Evolutionary conservation across 2,797 vertebrate species (phyloP), one percentile per base, ranked within the genome.

Genomic region (Melanotaenia boesemani): DNA sequence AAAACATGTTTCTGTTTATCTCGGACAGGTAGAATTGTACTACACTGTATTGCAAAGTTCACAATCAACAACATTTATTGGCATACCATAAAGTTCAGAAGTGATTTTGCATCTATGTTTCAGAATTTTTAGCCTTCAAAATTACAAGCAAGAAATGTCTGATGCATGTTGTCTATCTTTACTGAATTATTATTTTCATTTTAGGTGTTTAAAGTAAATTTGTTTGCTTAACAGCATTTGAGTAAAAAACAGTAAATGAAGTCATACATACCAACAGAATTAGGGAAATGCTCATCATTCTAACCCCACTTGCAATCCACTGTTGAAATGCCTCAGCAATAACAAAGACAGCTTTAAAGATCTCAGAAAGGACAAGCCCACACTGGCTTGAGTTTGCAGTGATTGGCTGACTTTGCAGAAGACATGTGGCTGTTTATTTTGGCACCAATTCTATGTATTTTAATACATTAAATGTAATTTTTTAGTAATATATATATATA

Each of bases 201-300:
- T 13, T 39, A 2, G 5, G 37, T 12, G 37, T 39, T 39, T 2
- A 13, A 39, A 26, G 26, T 26, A 46, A 2, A 46, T 16, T 5
- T 44, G 15, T 15, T 18, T 46, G 4, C 6, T 46, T 20, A 46
- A 18, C 18, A 20, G 5, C 2, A 7, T 5, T 6, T 16, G 16
- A 18, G 16, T 16, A 16, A 18, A 26, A 3, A 66, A 28, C 3
- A 71, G 32, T 24, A 46, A 34, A 16, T 52, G 65, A 74, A 57
- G 7, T 44, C 7, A 50, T 63, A 2, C 90, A 54, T 84, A 94
- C 93, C 88, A 92, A 3, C 8, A 92, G 70, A 76, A 92, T 66
- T 18, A 91, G 48, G 34, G 10, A 41, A 67, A 74, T 1, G 16
- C 56, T 82, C 82, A 60, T 86, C 93, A 92, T 94, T 34, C 61